Conservation (phyloP, 2,113 vertebrate genomes). For the Ochotona curzoniae region DNA sequence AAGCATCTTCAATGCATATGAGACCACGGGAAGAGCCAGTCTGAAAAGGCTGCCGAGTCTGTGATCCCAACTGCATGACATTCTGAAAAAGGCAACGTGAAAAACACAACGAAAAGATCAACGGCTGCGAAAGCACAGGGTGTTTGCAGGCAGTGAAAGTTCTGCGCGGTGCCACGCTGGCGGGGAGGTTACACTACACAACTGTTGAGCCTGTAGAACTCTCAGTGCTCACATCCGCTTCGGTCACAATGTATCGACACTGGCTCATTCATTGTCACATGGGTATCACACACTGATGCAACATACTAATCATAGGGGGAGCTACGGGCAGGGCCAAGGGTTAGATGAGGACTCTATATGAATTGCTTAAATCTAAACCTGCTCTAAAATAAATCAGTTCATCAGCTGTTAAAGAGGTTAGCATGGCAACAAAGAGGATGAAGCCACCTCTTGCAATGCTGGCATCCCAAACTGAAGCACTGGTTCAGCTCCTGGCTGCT, state of each 20-base stretch:
- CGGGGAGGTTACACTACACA: too few species aligned
- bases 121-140: background rate
- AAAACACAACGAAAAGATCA: background rate
- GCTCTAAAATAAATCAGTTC: background rate
- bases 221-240: background rate
- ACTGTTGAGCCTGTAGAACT: background rate
- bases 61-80: background rate
- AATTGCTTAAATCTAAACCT: background rate
- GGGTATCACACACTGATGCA: fast-evolving
- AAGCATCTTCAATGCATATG: background rate
- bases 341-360: background rate
- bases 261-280: background rate
- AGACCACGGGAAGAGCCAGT: background rate
- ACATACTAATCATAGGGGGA: background rate
- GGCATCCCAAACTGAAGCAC: too few species aligned
- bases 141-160: background rate
- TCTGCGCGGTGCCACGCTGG: fast-evolving
- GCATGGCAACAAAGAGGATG: too few species aligned
- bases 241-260: fast-evolving
- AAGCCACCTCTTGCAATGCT: too few species aligned
- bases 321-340: too few species aligned
- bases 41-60: background rate
- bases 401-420: background rate
- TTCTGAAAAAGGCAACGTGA: background rate
- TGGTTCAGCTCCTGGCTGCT: too few species aligned